These are phyloP conservation scores for Ennomos fuscantarius DNA, from an alignment of 2,888 invertebrate genomes.

Conservation along the genomic window DNA sequence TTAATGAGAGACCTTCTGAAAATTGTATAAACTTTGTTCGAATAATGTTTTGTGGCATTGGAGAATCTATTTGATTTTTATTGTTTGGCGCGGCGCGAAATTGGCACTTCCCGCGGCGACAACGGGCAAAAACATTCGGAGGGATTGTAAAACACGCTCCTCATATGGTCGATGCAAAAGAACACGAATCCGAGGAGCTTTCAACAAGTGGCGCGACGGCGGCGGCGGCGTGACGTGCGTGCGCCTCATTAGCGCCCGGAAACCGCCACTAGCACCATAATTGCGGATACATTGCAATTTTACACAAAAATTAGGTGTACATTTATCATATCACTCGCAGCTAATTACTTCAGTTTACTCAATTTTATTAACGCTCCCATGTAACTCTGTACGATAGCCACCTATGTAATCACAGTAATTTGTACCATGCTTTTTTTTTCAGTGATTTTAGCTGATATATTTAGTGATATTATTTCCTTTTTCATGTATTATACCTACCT, in stretches of 20 bases:
- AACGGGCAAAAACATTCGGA: slow-evolving; percentile 55
- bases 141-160: slow-evolving; percentile 61
- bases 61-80: slow-evolving; percentile 52
- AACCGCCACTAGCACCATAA: slow-evolving; percentile 47
- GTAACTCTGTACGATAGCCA: slow-evolving; percentile 6
- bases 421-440: too few relatives aligned
- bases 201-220: slow-evolving; percentile 47
- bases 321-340: slow-evolving; percentile 30
- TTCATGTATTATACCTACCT: too few relatives aligned
- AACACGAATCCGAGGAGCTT: slow-evolving; percentile 55
- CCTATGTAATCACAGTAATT: background rate
- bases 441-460: too few relatives aligned
- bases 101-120: slow-evolving; percentile 64
- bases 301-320: slow-evolving; percentile 36
- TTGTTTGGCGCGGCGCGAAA: slow-evolving; percentile 55
- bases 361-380: slow-evolving; percentile 24
- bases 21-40: slow-evolving; percentile 39
- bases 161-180: slow-evolving; percentile 47
- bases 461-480: too few relatives aligned
- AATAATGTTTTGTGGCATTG: slow-evolving; percentile 37
- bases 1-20: slow-evolving; percentile 46
- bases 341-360: slow-evolving; percentile 37
- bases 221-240: slow-evolving; percentile 45
- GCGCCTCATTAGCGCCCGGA: slow-evolving; percentile 49
- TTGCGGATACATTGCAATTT: slow-evolving; percentile 45